These are phyloP conservation scores for Mactra quadrangularis DNA, from an alignment of 1,140 invertebrate species.

Conservation along the genomic window DNA sequence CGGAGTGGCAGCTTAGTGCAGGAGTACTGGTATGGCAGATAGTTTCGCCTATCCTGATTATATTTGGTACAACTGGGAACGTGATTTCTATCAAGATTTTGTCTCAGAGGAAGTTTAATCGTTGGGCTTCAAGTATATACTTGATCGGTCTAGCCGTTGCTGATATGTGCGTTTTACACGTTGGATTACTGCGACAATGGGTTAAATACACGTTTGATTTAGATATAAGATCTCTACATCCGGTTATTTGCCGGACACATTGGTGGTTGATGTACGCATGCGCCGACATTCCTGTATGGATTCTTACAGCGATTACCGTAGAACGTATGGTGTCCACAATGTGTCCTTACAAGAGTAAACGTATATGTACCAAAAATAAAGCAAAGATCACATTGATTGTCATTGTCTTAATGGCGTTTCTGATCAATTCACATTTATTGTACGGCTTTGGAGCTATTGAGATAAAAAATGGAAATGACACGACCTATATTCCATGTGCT, in stretches of 20 bases:
- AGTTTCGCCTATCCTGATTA: slow-evolving; percentile 62
- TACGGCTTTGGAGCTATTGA: slow-evolving; percentile 52
- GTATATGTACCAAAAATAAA: slow-evolving; percentile 49
- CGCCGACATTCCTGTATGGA: slow-evolving; percentile 71
- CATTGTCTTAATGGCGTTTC: slow-evolving; percentile 39
- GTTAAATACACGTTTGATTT: slow-evolving; percentile 39
- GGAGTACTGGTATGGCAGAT: slow-evolving; percentile 53
- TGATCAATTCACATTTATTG: slow-evolving; percentile 68
- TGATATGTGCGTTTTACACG: slow-evolving; percentile 66
- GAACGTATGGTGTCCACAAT: slow-evolving; percentile 71
- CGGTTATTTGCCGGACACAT: slow-evolving; percentile 66
- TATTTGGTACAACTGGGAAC: slow-evolving; percentile 69
- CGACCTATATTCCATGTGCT: slow-evolving; percentile 1
- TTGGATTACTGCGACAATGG: slow-evolving; percentile 72
- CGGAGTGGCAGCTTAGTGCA: not conserved
- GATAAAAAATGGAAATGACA: not conserved
- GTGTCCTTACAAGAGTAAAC: slow-evolving; percentile 64
- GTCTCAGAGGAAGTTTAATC: slow-evolving; percentile 34
- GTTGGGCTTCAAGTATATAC: slow-evolving; percentile 59
- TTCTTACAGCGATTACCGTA: slow-evolving; percentile 71
- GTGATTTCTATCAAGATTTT: slow-evolving; percentile 64
- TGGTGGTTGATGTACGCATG: slow-evolving; percentile 64
- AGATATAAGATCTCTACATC: slow-evolving; percentile 57
- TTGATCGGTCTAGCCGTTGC: slow-evolving; percentile 62
- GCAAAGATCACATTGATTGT: slow-evolving; percentile 50